phyloP scores from a whole-genome alignment of 2,888 invertebrate species.

The Lycocerus yunnanus region DNA sequence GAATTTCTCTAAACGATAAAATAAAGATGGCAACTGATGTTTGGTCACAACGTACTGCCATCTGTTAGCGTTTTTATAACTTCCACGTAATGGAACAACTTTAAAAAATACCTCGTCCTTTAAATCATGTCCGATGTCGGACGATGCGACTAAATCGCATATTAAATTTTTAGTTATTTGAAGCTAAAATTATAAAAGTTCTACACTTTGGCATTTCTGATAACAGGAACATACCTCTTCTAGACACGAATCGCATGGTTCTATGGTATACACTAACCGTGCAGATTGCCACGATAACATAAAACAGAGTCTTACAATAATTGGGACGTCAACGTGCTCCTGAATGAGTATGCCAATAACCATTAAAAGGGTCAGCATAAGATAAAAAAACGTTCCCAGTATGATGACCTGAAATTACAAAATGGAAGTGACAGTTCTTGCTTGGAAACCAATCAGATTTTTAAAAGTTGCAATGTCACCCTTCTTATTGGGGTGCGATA shows the following conservation, averaged over 20 bases:
- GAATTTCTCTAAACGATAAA: too few species aligned
- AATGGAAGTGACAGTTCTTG: background rate
- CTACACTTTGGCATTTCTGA: background rate
- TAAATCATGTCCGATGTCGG: background rate
- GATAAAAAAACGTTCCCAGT: background rate
- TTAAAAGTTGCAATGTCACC: too few species aligned
- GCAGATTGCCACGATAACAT: background rate
- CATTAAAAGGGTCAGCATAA: background rate
- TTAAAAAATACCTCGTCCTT: background rate
- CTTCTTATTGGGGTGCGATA: too few species aligned
- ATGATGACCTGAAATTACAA: background rate
- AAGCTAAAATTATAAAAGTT: background rate
- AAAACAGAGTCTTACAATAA: background rate
- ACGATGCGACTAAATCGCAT: background rate
- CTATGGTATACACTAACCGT: background rate
- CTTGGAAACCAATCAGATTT: background rate
- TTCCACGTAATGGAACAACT: too few species aligned
- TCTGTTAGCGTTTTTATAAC: too few species aligned
- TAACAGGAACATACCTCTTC: background rate
- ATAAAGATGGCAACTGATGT: too few species aligned
- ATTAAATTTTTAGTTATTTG: background rate
- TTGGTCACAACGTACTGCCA: too few species aligned
- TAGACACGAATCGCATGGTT: background rate
- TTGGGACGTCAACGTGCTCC: background rate
- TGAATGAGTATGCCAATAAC: background rate